phyloP scores from a whole-genome alignment of 2,797 vertebrate species.

The Cuniculus paca region DNA sequence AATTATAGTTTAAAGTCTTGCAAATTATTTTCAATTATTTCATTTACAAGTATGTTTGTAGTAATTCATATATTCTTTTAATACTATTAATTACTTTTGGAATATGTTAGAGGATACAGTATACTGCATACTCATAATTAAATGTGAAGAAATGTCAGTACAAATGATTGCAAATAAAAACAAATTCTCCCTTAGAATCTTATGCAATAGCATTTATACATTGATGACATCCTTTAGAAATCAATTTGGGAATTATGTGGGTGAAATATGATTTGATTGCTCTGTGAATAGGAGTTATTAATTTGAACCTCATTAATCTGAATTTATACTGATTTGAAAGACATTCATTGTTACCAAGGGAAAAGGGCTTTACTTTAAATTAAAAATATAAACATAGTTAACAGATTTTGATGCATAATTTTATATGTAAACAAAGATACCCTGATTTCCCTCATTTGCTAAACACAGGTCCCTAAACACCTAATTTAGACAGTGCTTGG shows the following conservation, averaged over 20 bases:
- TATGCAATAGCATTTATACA: neutral
- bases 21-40: conserved; percentile 12
- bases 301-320: neutral
- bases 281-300: conserved; percentile 29
- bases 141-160: neutral
- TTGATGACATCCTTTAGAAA: neutral
- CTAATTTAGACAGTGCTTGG: conserved; percentile 73
- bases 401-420: conserved; percentile 51
- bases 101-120: neutral
- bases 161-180: conserved; percentile 9
- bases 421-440: conserved; percentile 74
- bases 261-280: neutral
- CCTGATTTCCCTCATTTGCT: conserved; percentile 66
- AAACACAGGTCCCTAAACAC: conserved; percentile 65
- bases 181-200: neutral
- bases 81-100: neutral
- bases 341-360: conserved; percentile 45
- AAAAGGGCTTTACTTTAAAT: conserved; percentile 40
- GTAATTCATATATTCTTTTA: neutral
- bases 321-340: conserved; percentile 67
- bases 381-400: conserved; percentile 68
- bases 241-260: neutral
- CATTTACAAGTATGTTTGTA: neutral
- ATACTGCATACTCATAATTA: neutral
- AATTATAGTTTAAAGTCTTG: neutral